Evolutionary conservation across 2,113 vertebrate genomes (phyloP).

Genomic region (Pelmatolapia mariae): DNA sequence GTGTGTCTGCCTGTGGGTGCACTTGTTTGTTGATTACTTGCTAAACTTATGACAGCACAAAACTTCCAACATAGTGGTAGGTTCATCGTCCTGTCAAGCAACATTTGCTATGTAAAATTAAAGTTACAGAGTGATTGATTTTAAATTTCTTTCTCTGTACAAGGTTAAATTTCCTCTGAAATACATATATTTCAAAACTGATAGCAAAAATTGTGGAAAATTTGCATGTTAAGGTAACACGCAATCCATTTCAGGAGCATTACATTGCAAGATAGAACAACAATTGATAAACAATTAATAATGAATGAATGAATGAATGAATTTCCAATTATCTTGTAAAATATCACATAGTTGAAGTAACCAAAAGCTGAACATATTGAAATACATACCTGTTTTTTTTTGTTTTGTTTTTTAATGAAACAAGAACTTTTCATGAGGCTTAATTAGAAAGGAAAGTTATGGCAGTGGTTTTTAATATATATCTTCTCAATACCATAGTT

Average conservation of each 20-base stretch:
- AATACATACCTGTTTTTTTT: background rate
- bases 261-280: background rate
- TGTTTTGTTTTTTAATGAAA: background rate
- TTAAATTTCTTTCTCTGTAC: background rate
- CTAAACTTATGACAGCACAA: background rate
- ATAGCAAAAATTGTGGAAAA: accelerated
- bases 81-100: background rate
- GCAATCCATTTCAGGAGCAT: background rate
- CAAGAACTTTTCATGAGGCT: background rate
- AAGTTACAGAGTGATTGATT: background rate
- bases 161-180: background rate
- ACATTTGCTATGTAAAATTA: background rate
- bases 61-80: background rate
- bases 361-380: background rate
- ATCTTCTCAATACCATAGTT: background rate
- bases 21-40: background rate
- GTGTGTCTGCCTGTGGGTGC: background rate
- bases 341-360: background rate
- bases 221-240: background rate
- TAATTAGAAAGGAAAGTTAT: background rate
- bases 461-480: background rate
- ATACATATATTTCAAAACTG: background rate
- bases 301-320: too few relatives aligned
- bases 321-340: background rate
- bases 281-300: background rate